These are phyloP conservation scores for Meandrusa payeni DNA, from an alignment of 2,888 invertebrate species.

Conservation along the genomic window DNA sequence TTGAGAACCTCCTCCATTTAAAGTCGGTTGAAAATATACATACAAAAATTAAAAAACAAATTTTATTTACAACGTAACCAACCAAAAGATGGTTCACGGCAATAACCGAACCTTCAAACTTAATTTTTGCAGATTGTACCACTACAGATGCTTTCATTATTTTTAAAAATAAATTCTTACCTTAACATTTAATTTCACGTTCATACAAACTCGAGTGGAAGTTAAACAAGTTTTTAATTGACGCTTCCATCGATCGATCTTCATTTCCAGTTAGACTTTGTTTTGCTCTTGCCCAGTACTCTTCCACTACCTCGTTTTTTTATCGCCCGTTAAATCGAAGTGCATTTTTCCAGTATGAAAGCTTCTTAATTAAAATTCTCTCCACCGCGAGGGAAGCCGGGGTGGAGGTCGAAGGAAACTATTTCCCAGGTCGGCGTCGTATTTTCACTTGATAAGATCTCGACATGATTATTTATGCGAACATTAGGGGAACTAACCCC, in stretches of 20 bases:
- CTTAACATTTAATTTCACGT: not conserved
- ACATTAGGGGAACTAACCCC: conserved; percentile 72
- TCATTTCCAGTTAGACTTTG: conserved; percentile 14
- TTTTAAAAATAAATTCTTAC: too few species aligned
- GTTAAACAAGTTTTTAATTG: conserved; percentile 16
- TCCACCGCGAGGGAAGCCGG: conserved; percentile 33
- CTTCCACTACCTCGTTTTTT: conserved; percentile 12
- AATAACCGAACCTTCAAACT: too few species aligned
- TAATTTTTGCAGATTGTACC: too few species aligned
- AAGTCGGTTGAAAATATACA: too few species aligned
- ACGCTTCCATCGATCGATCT: conserved; percentile 8
- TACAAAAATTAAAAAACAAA: too few species aligned
- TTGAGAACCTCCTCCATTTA: too few species aligned
- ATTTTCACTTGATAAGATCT: conserved; percentile 76
- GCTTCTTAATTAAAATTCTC: conserved; percentile 67
- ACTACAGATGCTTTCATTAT: too few species aligned
- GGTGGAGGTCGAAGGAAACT: conserved; percentile 50
- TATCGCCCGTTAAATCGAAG: conserved; percentile 19
- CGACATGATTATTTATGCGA: conserved; percentile 76
- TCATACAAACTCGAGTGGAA: conserved; percentile 1
- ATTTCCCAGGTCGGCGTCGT: conserved; percentile 67
- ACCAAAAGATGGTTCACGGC: too few species aligned
- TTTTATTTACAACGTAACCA: too few species aligned
- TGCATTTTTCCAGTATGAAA: conserved; percentile 40
- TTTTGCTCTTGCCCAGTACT: conserved; percentile 6